Evolutionary conservation across 1,140 invertebrate species (phyloP).

Genomic region (Drosophila nannoptera): DNA sequence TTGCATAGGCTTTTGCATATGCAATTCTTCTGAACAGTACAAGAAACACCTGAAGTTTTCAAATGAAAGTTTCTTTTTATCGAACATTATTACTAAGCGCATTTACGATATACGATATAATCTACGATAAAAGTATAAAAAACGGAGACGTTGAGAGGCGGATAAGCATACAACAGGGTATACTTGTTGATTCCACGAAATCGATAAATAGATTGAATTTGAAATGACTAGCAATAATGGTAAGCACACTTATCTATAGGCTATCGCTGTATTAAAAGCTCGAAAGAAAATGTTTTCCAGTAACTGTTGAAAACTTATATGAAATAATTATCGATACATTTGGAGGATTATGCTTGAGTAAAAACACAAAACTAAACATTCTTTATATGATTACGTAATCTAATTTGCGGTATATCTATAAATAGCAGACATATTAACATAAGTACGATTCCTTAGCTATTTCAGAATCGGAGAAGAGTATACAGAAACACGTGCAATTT

Average conservation of each 20-base stretch:
- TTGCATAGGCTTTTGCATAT: slow-evolving; percentile 31
- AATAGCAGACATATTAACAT: background rate
- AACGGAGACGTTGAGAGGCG: slow-evolving; percentile 32
- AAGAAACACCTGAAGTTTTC: slow-evolving; percentile 78
- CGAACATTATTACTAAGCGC: slow-evolving; percentile 59
- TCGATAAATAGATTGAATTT: slow-evolving; percentile 24
- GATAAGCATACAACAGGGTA: slow-evolving; percentile 19
- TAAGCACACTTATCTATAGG: slow-evolving; percentile 12
- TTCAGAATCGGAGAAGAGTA: background rate
- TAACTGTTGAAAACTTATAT: too few species aligned
- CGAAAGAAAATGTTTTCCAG: too few species aligned
- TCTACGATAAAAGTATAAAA: slow-evolving; percentile 36
- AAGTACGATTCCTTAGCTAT: background rate
- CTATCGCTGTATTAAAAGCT: slow-evolving; percentile 7
- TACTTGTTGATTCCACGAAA: slow-evolving; percentile 43
- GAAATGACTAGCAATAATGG: slow-evolving; percentile 20
- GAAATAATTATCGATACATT: too few species aligned
- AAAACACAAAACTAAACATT: too few species aligned
- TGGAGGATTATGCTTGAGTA: too few species aligned
- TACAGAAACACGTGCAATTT: slow-evolving; percentile 33
- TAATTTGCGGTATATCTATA: too few species aligned
- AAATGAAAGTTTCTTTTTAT: slow-evolving; percentile 78
- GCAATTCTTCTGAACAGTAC: slow-evolving; percentile 76
- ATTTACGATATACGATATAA: slow-evolving; percentile 40
- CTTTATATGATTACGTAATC: too few species aligned